A percentile compares a stretch with the other conserved stretches of the same genome.
phyloP scores from a whole-genome alignment of 1,140 invertebrate species.

The Ceratosolen solmsi region DNA sequence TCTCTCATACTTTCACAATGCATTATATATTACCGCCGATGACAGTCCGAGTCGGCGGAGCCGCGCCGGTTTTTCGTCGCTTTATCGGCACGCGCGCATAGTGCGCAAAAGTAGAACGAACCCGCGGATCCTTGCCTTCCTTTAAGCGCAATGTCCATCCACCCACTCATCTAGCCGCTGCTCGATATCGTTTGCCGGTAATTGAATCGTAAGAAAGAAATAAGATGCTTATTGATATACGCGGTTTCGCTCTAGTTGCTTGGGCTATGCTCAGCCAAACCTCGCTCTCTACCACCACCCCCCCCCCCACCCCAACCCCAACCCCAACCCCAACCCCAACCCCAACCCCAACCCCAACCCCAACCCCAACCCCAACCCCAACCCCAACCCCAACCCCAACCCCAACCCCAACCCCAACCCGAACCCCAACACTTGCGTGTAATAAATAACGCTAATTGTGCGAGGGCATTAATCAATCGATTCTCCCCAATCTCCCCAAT shows the following conservation, averaged over 20 bases:
- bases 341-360: background rate
- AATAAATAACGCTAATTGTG: slow-evolving; percentile 8
- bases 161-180: no score
- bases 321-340: background rate
- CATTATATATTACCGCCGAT: slow-evolving; percentile 11
- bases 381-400: no score
- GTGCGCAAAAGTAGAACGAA: background rate
- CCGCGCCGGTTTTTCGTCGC: background rate
- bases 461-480: background rate
- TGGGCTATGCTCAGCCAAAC: no score
- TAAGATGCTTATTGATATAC: background rate
- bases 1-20: background rate
- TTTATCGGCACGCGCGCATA: background rate
- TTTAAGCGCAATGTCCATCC: no score
- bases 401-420: background rate
- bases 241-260: no score
- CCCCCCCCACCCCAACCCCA: background rate
- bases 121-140: background rate
- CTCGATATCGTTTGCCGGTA: background rate
- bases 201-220: background rate
- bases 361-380: no score
- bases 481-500: no score
- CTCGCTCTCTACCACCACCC: no score
- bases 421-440: background rate
- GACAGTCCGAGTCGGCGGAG: background rate